These are phyloP conservation scores for Zele albiditarsus DNA, from an alignment of 2,888 invertebrate species.

Conservation along the genomic window DNA sequence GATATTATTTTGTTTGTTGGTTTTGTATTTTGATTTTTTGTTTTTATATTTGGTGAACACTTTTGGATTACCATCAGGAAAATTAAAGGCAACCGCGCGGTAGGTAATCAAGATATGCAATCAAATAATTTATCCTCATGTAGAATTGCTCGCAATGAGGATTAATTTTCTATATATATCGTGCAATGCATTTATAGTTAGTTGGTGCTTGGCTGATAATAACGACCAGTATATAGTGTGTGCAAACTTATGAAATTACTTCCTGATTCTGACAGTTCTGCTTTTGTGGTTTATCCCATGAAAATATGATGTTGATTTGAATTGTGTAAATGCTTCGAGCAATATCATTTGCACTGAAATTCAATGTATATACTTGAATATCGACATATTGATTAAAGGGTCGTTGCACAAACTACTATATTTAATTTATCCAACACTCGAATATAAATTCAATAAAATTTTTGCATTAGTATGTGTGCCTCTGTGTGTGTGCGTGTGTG, in stretches of 20 bases:
- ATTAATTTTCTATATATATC: conserved; percentile 10
- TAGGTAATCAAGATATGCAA: neutral
- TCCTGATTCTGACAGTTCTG: conserved; percentile 2
- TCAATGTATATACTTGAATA: conserved; percentile 18
- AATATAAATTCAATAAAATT: neutral
- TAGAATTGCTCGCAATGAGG: neutral
- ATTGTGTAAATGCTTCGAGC: conserved; percentile 17
- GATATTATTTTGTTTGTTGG: neutral
- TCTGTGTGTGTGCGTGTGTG: neutral
- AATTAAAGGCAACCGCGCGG: neutral
- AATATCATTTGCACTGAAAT: conserved; percentile 13
- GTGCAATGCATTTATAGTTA: neutral
- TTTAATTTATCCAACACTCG: neutral
- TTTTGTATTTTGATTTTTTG: neutral
- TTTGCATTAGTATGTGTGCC: neutral
- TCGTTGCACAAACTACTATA: neutral
- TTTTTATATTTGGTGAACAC: neutral
- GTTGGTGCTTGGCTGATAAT: neutral
- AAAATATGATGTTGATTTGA: conserved; percentile 1
- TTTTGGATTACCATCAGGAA: neutral
- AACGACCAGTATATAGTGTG: neutral
- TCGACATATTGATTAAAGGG: conserved; percentile 21
- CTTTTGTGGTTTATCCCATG: conserved; percentile 1
- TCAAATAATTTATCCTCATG: neutral
- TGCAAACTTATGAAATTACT: conserved; percentile 6